These are phyloP conservation scores for Cydia splendana DNA, from an alignment of 1,140 invertebrate genomes.

Conservation along the genomic window DNA sequence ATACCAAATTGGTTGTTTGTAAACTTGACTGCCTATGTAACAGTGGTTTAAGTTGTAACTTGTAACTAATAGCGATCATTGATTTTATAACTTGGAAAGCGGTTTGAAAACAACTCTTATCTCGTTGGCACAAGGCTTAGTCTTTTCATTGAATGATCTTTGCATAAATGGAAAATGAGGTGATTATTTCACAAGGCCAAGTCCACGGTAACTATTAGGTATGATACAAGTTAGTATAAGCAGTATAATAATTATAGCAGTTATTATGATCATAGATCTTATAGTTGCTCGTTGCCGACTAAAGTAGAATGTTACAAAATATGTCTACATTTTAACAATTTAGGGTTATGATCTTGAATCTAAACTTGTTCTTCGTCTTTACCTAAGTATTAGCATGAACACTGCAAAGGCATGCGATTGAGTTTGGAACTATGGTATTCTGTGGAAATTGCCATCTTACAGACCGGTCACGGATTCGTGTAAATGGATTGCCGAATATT, in stretches of 20 bases:
- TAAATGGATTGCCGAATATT: too few relatives aligned
- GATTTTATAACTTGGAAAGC: neutral
- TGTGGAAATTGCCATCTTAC: neutral
- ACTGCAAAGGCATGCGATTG: neutral
- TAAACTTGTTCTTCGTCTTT: too few relatives aligned
- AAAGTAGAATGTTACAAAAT: too few relatives aligned
- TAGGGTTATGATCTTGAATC: too few relatives aligned
- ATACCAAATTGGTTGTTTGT: too few relatives aligned
- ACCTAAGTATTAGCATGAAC: neutral
- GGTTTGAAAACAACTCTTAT: neutral
- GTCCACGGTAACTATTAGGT: neutral
- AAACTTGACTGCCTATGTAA: too few relatives aligned
- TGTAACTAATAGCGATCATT: neutral
- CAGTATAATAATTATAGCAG: too few relatives aligned
- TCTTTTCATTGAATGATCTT: neutral
- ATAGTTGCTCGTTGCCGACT: too few relatives aligned
- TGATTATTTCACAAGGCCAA: constrained; percentile 1
- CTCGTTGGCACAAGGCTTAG: neutral
- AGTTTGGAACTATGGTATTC: neutral
- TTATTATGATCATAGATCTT: neutral
- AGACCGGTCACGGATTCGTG: too few relatives aligned
- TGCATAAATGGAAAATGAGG: neutral
- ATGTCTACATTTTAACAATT: too few relatives aligned
- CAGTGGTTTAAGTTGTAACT: too few relatives aligned
- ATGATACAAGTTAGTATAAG: neutral